Evolutionary conservation across 2,888 invertebrate genomes (phyloP), one percentile per base, ranked within the genome.

Genomic region (Acanthopleura granulata): DNA sequence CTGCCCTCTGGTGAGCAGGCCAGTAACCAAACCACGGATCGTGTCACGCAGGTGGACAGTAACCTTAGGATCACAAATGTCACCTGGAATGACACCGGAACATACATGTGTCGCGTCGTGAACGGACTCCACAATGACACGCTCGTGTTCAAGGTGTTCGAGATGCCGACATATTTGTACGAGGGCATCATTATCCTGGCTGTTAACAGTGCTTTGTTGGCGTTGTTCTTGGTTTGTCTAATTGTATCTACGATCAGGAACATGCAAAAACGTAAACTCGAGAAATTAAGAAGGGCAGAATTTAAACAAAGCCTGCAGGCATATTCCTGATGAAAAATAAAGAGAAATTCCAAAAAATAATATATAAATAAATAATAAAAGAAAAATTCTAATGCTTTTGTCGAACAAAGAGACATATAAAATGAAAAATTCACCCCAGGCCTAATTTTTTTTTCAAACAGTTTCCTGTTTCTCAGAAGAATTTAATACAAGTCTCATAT

Each of bases 161-260:
- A 49, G 25, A 71, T 71, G 71, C 71, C 71, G 18, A 4, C 40
- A 3, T 71, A 71, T 25, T 49, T 40, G 6, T 40, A 40, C 15
- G 71, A 71, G 25, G 71, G 71, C n/a, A 49, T 71, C 11, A 71
- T 71, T n/a, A 71, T 71, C 40, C 9, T 40, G 40, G 29, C 71
- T 6, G 49, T 71, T 49, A 71, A 71, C 40, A 16, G n/a, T 49
- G 49, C 25, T 49, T n/a, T 71, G 25, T 49, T 71, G 14, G 18
- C 16, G 40, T 14, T 71, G 18, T 71, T 71, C 49, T 14, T 40
- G 1, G 71, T 71, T 18, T 71, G 71, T 49, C 49, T 71, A 18
- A 71, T 71, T 22, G 49, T 49, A 4, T 49, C 71, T 16, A 18
- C n/a, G 4, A 40, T 71, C 15, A 66, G 29, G 29, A 71, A 40